Base-by-base conservation (phyloP, 2,888 invertebrate species). In the Lasioglossum morio region DNA sequence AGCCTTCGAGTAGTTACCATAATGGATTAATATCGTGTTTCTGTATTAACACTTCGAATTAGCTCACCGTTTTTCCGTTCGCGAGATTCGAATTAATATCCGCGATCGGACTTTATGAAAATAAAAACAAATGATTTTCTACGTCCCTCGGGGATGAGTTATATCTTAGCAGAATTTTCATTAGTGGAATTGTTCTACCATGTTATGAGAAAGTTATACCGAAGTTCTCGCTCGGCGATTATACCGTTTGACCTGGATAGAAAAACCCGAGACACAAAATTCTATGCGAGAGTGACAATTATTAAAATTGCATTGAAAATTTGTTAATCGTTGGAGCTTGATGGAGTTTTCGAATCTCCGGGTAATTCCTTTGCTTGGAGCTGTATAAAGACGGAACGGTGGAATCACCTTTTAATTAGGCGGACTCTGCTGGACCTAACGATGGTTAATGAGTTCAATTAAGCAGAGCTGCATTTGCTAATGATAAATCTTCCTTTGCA, bases 401-500 rank as follows among this genome's bases (percentile, higher is more conserved):
- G 23, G 53, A n/a, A 70, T 70, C 40, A n/a, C 70, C 12, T 40
- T 70, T 37, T n/a, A 40, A 70, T 70, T 70, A n/a, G 12, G 14
- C n/a, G 4, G 10, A 70, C n/a, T n/a, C n/a, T n/a, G 12, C 23
- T 19, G 34, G 12, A 12, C 69, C 4, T 40, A n/a, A 70, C n/a
- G 70, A 43, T 14, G 40, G 70, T n/a, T 70, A 70, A 40, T 70
- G 40, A 70, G 40, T n/a, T 12, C 70, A n/a, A 40, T 70, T 70
- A 37, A 70, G n/a, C 23, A 14, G 69, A n/a, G 40, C 4, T 14
- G 70, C 23, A 2, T 14, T 43, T n/a, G 40, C 40, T 40, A 70
- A 70, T 70, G 70, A 70, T 40, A n/a, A 40, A 70, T 70, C 70
- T 70, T 70, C 40, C 5, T 40, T 70, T 40, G 70, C 70, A 14